phyloP scores from a whole-genome alignment of 2,888 invertebrate species.

The Cryptosula pallasiana region DNA sequence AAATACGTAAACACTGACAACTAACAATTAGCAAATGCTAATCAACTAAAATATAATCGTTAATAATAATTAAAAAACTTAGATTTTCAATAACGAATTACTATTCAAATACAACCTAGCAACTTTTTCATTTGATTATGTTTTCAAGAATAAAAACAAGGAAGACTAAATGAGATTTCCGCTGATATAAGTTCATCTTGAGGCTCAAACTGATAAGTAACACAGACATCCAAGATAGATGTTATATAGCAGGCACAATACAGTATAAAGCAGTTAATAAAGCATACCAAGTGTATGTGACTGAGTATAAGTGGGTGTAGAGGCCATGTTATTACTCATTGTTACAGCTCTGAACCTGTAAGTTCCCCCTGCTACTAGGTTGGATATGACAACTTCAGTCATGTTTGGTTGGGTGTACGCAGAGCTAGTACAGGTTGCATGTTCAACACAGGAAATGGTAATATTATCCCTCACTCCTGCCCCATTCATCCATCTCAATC shows the following conservation, averaged over 20 bases:
- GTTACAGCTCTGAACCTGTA: neutral
- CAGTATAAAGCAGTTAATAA: neutral
- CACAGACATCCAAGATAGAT: too few species aligned
- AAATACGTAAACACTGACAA: too few species aligned
- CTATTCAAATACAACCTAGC: too few species aligned
- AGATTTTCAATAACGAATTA: too few species aligned
- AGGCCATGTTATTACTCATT: neutral
- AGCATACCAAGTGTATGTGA: neutral
- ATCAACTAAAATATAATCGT: too few species aligned
- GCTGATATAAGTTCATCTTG: too few species aligned
- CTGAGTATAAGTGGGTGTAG: neutral
- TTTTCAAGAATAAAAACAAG: too few species aligned
- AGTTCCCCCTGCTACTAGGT: neutral
- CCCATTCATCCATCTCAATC: neutral
- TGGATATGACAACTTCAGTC: neutral
- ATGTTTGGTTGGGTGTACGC: neutral
- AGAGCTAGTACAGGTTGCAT: neutral
- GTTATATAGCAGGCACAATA: too few species aligned
- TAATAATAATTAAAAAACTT: too few species aligned
- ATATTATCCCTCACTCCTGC: neutral
- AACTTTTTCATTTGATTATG: too few species aligned
- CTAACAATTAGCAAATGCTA: too few species aligned
- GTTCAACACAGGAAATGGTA: neutral
- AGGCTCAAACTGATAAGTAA: too few species aligned
- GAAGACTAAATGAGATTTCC: neutral